These are phyloP conservation scores for Mnemiopsis leidyi DNA, from an alignment of 37 sponge, comb jelly and placozoan genomes.

Conservation along the genomic window DNA sequence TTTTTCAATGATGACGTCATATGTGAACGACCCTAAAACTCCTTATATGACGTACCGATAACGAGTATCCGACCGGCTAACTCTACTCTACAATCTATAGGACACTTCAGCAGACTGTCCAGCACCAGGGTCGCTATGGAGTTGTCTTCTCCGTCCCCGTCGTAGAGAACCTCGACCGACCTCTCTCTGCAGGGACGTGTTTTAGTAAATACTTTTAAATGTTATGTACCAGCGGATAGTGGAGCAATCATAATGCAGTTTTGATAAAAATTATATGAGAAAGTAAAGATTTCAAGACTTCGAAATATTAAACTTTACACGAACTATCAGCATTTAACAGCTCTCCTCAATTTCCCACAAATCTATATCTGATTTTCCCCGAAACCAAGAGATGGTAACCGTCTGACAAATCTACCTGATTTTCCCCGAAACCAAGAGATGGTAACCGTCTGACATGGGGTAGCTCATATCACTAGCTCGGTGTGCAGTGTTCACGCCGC, in stretches of 20 bases:
- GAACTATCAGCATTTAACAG: too few species aligned
- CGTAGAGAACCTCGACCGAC: conserved; percentile 38
- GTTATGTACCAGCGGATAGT: too few species aligned
- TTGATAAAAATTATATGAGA: too few species aligned
- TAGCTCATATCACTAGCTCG: conserved; percentile 52
- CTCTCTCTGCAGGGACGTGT: conserved; percentile 44
- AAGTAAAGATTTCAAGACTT: too few species aligned
- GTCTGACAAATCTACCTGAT: conserved; percentile 40
- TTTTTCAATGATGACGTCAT: too few species aligned
- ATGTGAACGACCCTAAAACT: too few species aligned
- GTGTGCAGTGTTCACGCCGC: background rate
- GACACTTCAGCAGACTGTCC: conserved; percentile 44
- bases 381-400: conserved; percentile 10
- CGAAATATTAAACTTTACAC: too few species aligned
- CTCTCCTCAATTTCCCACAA: background rate
- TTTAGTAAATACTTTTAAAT: too few species aligned
- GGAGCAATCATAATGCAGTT: too few species aligned
- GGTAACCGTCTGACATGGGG: conserved; percentile 43
- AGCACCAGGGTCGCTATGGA: conserved; percentile 51
- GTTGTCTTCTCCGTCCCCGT: conserved; percentile 50
- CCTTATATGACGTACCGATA: background rate
- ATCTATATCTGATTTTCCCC: conserved; percentile 49
- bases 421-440: conserved; percentile 1
- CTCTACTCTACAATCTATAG: conserved; percentile 50
- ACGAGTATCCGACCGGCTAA: background rate